Base-by-base conservation (phyloP, 2,113 vertebrate species). In the Stegastes partitus region DNA sequence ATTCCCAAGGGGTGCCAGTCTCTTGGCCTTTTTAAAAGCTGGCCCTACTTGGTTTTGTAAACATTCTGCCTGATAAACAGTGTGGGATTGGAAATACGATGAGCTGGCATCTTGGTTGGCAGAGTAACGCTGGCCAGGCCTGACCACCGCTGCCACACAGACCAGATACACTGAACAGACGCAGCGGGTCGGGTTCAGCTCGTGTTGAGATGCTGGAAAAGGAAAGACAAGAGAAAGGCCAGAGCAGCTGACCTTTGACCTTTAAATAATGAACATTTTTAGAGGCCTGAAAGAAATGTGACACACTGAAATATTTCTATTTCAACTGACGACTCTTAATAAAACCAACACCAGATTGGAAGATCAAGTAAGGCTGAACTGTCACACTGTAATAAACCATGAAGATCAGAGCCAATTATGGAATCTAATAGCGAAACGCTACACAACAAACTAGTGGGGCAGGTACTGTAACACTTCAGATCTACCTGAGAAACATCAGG, bases 1-100 rank as follows among this genome's bases (percentile, higher is more conserved):
- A 55, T 88, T 90, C 88, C 88, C 90, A 79, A 76, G 45, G 45
- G 39, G 80, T 65, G 50, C 26, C 56, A 39, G 50, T 65, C 75
- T 81, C 57, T 3, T 45, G 56, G 68, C 56, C 31, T 31, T 49
- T 51, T 69, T 39, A 65, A 77, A 28, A 69, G 19, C 22, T 54
- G 61, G 19, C 82, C 74, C 79, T 61, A 81, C 59, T 74, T 77
- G 73, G 73, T 76, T 79, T 79, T 71, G 15, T 83, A 83, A 86
- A 83, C 74, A 85, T 19, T 45, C 39, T 50, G 42, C 12, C 42
- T 68, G 12, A 72, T 42, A 58, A 77, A 45, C 10, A 4, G 8
- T 51, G 53, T 12, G 15, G 34, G 47, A 53, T 79, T 42, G 15
- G 50, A 76, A n/a, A 44, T 68, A 51, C 21, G 56, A 50, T 67